Evolutionary conservation across 2,113 vertebrate genomes (phyloP).

Genomic region (Clarias batrachus): DNA sequence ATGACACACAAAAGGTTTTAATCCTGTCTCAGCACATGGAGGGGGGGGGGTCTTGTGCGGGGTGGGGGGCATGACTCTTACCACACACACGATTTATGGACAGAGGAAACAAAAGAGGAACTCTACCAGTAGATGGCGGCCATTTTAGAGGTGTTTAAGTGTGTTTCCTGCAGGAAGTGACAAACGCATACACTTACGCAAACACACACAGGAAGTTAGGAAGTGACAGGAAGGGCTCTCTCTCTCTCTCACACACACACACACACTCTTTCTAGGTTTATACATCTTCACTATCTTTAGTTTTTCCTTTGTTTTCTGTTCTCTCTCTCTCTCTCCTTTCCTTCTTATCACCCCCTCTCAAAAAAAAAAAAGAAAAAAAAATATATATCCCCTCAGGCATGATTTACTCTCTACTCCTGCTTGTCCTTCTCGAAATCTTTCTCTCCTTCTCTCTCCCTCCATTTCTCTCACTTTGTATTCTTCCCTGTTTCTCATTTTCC

Average conservation of each 20-base stretch:
- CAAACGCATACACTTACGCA: conserved; percentile 66
- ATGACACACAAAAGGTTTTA: conserved; percentile 22
- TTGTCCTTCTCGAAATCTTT: not conserved
- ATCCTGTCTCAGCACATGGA: conserved; percentile 29
- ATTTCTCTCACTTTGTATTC: not conserved
- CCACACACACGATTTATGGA: conserved; percentile 1
- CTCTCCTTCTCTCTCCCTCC: not conserved
- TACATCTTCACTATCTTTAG: not conserved
- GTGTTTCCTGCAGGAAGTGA: conserved; percentile 59
- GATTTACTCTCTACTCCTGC: not conserved
- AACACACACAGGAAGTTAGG: conserved; percentile 43
- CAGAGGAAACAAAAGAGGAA: not conserved
- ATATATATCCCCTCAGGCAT: not conserved
- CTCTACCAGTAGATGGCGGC: conserved; percentile 10
- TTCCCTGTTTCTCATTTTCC: not conserved
- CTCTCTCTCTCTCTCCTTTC: not conserved
- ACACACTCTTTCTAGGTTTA: not conserved
- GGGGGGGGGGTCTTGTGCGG: conserved; percentile 12
- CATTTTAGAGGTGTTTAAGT: conserved; percentile 8
- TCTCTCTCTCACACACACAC: not conserved
- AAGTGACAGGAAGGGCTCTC: not conserved
- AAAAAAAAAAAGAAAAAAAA: no score
- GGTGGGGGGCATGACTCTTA: not conserved
- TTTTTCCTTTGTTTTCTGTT: not conserved
- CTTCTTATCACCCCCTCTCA: not conserved